Evolutionary conservation across 2,888 invertebrate genomes (phyloP).

Genomic region (Agapostemon virescens): DNA sequence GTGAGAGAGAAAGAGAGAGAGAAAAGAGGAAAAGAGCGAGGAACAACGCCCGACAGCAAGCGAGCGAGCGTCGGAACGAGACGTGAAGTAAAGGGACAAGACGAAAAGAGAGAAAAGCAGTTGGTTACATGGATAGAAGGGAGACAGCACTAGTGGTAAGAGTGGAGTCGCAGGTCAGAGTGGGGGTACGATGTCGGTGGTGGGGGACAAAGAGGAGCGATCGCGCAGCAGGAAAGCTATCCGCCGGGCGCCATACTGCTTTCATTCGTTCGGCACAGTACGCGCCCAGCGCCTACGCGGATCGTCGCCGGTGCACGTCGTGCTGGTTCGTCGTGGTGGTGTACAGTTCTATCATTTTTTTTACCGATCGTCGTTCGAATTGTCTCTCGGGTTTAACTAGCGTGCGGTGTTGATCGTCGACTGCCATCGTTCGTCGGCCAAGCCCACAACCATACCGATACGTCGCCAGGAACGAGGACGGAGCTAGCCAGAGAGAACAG

Average conservation of each 20-base stretch:
- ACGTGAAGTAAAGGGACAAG: not conserved
- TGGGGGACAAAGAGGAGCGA: conserved; percentile 52
- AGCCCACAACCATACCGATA: not conserved
- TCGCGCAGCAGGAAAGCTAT: conserved; percentile 66
- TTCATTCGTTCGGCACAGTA: conserved; percentile 71
- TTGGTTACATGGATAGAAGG: not conserved
- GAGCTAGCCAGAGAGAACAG: conserved; percentile 17
- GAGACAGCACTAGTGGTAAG: not conserved
- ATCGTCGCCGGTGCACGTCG: conserved; percentile 62
- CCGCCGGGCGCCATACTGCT: conserved; percentile 74
- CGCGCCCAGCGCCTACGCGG: conserved; percentile 73
- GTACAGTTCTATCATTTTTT: conserved; percentile 29
- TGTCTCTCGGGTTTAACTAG: not conserved
- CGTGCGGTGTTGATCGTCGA: conserved; percentile 36
- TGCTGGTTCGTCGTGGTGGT: conserved; percentile 54
- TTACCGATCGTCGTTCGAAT: not conserved
- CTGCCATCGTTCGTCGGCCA: not conserved
- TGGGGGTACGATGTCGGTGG: conserved; percentile 13
- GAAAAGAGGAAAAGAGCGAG: no score
- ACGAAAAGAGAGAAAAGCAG: not conserved
- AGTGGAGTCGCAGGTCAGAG: not conserved
- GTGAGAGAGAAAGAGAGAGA: no score
- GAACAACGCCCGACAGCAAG: not conserved
- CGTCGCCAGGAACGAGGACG: conserved; percentile 1
- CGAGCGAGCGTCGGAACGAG: not conserved